These are phyloP conservation scores for Latrodectus geometricus DNA, from an alignment of 1,140 invertebrate species.

Conservation along the genomic window DNA sequence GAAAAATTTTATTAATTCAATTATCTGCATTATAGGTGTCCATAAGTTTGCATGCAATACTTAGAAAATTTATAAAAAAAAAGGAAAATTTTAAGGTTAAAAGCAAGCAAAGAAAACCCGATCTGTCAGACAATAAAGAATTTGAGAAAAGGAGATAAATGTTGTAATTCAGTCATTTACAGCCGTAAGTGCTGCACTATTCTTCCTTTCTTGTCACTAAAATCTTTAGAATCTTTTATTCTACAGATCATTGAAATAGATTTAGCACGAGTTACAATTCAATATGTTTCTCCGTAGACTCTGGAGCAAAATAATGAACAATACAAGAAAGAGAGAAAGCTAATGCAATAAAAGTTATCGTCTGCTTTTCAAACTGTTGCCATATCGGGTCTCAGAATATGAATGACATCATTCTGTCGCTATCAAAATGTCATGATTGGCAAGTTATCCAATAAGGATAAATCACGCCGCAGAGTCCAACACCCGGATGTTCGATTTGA, in stretches of 20 bases:
- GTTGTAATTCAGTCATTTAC: no score
- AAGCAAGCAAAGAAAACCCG: no score
- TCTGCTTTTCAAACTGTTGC: background rate
- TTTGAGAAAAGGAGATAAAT: no score
- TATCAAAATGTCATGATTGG: conserved; percentile 32
- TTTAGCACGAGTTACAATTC: background rate
- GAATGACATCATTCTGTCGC: conserved; percentile 18
- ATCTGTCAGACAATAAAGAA: no score
- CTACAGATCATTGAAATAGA: background rate
- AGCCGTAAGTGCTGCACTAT: no score
- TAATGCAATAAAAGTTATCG: conserved; percentile 2
- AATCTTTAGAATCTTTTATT: no score
- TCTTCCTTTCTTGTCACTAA: no score
- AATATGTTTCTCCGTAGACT: background rate
- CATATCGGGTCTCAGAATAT: background rate
- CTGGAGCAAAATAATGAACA: background rate
- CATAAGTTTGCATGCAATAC: no score
- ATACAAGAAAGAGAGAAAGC: background rate
- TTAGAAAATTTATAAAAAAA: no score
- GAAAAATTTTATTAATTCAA: no score
- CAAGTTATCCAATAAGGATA: conserved; percentile 52
- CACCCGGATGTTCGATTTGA: conserved; percentile 13
- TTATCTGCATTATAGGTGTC: no score
- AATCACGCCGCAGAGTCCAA: conserved; percentile 16
- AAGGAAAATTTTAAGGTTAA: no score